Evolutionary conservation across 2,888 invertebrate species (phyloP).

Genomic region (Ctenicera cuprea): DNA sequence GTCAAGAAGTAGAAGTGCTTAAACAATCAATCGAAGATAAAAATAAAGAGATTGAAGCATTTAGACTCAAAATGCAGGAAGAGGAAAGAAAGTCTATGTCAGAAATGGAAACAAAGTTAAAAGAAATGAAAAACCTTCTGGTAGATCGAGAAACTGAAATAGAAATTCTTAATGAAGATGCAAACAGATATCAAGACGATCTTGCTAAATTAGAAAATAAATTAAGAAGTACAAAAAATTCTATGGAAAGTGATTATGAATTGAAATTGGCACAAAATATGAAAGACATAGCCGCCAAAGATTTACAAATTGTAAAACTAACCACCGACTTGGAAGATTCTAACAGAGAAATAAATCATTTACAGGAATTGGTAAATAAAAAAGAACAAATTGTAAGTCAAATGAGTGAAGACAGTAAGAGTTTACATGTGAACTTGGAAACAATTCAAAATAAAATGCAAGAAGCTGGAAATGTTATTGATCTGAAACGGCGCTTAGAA

Average conservation of each 20-base stretch:
- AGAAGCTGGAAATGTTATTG: constrained; percentile 77
- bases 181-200: constrained; percentile 74
- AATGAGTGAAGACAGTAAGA: constrained; percentile 76
- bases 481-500: constrained; percentile 76
- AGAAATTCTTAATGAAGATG: constrained; percentile 75
- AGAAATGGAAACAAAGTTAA: constrained; percentile 71
- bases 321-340: constrained; percentile 65
- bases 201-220: constrained; percentile 68
- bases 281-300: constrained; percentile 60
- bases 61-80: constrained; percentile 56
- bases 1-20: constrained; percentile 47
- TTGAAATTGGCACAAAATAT: constrained; percentile 55
- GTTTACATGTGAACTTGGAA: constrained; percentile 74
- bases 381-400: constrained; percentile 77
- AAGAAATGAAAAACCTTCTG: constrained; percentile 58
- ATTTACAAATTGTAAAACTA: constrained; percentile 59
- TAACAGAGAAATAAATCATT: constrained; percentile 75
- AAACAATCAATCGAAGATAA: constrained; percentile 56
- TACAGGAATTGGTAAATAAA: constrained; percentile 77
- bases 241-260: constrained; percentile 42
- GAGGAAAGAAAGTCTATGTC: constrained; percentile 67
- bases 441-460: constrained; percentile 74
- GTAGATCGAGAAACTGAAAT: constrained; percentile 75
- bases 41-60: constrained; percentile 64
- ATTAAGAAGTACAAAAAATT: constrained; percentile 33